Percentiles rank a stretch among this genome's conserved stretches.
These are phyloP conservation scores for Harpalus rubripes DNA, from an alignment of 2,888 invertebrate genomes.

Conservation along the genomic window DNA sequence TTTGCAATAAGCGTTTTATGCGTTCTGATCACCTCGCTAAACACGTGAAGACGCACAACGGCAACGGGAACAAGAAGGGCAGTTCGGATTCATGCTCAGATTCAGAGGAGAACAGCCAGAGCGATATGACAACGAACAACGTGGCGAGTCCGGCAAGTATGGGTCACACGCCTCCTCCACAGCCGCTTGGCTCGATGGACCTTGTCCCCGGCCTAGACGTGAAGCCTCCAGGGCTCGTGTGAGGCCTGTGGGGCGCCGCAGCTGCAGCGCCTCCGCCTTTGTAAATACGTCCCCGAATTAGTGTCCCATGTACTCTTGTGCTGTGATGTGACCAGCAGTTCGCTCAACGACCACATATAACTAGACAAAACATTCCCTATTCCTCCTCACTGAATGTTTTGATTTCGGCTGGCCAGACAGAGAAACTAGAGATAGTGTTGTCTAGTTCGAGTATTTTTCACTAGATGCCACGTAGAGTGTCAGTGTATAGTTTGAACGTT, in stretches of 20 bases:
- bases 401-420: no score
- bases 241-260: conserved; percentile 87
- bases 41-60: conserved; percentile 97
- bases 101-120: conserved; percentile 92
- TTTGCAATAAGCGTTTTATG: conserved; percentile 99
- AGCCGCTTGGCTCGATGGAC: conserved; percentile 78
- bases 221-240: conserved; percentile 87
- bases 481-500: no score
- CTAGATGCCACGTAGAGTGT: no score
- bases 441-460: no score
- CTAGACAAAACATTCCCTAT: no score
- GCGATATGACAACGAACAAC: conserved; percentile 77
- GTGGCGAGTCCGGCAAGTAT: conserved; percentile 78
- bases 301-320: conserved; percentile 51
- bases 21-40: conserved; percentile 97
- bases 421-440: no score
- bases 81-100: conserved; percentile 94
- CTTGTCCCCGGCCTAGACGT: conserved; percentile 85
- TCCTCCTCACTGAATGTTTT: no score
- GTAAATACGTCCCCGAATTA: conserved; percentile 54
- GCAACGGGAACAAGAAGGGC: conserved; percentile 86
- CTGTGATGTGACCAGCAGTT: conserved; percentile 51
- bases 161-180: conserved; percentile 78
- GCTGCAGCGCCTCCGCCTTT: conserved; percentile 73
- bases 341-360: no score